Base-by-base conservation (phyloP, 2,113 vertebrate species). In the Corapipo altera region DNA sequence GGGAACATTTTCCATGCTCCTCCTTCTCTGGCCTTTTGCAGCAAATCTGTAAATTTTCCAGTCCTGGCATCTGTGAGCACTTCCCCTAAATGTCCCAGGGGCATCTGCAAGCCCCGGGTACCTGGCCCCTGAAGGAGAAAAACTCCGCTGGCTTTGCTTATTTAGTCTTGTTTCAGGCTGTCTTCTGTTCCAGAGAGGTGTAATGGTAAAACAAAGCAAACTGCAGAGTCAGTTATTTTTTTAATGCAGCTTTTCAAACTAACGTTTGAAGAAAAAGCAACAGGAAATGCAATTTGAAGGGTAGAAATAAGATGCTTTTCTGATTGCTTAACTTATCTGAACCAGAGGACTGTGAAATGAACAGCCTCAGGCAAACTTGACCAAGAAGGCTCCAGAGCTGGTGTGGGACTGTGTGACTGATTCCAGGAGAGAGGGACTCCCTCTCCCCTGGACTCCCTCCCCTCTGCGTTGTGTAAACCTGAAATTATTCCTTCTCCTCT, bases 331-430 rank as follows among this genome's bases (percentile, higher is more conserved):
- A 35, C 35, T 88, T 89, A 46, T 14, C 64, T 86, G 79, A 88
- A 59, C 11, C 43, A 71, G 35, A 92, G 30, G 30, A 39, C 72
- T 93, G 72, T 67, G 91, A 80, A 88, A 96, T 26, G 59, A 77
- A 43, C 30, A 80, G 72, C 65, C 69, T 30, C 35, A 4, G 72
- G 92, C 3, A 0, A 18, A 15, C 67, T 64, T 64, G 75, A 74
- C 51, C 6, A 0, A 21, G 59, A 37, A 30, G 24, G 19, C 10
- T 85, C 5, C 0, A 2, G 41, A 57, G 44, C 21, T 49, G 43
- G 19, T 0, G 1, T 30, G 43, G 37, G 66, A 20, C 24, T 66
- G 54, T 18, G 72, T 62, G 83, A 73, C 58, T 35, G 51, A 61
- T 49, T 71, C 74, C 62, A 43, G n/a, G 37, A 83, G 19, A 62